These are phyloP conservation scores for Adelosebastes latens DNA, from an alignment of 2,797 vertebrate genomes.

Conservation along the genomic window DNA sequence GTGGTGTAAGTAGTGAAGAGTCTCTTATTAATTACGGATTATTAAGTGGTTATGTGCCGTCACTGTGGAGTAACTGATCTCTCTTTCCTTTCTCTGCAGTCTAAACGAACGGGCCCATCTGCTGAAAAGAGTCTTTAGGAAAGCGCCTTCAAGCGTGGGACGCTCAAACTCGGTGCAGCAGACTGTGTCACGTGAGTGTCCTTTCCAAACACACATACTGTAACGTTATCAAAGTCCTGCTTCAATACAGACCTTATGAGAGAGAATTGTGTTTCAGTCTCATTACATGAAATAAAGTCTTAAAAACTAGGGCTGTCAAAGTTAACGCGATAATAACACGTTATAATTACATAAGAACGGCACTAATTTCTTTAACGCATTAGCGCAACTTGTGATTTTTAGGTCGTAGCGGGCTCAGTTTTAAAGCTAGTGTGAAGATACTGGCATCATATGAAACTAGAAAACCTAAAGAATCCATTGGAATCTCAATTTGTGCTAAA, in stretches of 20 bases:
- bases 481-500: no score
- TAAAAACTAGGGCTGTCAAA: not conserved
- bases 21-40: constrained; percentile 4
- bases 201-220: not conserved
- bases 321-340: no score
- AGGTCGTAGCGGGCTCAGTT: no score
- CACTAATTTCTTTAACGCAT: no score
- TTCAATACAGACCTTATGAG: no score
- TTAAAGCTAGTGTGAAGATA: no score
- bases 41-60: not conserved
- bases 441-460: no score
- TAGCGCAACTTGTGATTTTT: no score
- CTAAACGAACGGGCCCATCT: constrained; percentile 98
- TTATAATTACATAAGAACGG: fast-evolving
- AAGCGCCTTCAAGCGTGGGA: constrained; percentile 94
- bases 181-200: constrained; percentile 93
- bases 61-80: constrained; percentile 33
- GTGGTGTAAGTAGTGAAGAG: constrained; percentile 15
- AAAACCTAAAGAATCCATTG: no score
- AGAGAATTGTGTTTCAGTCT: not conserved
- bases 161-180: constrained; percentile 95
- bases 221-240: not conserved
- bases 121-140: constrained; percentile 96
- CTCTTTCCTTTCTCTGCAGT: constrained; percentile 75
- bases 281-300: not conserved